Evolutionary conservation across 2,888 invertebrate species (phyloP).

Genomic region (Eupithecia centaureata): DNA sequence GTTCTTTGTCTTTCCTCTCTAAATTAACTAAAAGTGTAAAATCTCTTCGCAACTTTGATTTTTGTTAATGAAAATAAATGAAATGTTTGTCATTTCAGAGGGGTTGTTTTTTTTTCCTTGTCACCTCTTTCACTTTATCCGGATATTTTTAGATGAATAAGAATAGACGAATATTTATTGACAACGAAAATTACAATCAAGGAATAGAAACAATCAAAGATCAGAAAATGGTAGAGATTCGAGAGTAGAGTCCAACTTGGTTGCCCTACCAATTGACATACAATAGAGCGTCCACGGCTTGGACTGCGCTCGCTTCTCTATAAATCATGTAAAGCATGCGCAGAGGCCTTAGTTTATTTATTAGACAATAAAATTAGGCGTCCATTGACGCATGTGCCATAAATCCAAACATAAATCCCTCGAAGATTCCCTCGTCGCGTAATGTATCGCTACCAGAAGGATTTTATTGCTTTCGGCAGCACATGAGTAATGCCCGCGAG

Average conservation of each 20-base stretch:
- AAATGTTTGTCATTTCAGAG: not conserved
- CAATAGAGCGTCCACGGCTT: too few relatives aligned
- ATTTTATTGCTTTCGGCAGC: slow-evolving; percentile 34
- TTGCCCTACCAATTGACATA: too few relatives aligned
- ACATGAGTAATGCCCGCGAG: slow-evolving; percentile 50
- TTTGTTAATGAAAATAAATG: slow-evolving; percentile 7
- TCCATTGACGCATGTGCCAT: slow-evolving; percentile 44
- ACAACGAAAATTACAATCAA: too few relatives aligned
- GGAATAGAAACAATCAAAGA: too few relatives aligned
- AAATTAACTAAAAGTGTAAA: slow-evolving; percentile 3
- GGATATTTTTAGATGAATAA: too few relatives aligned
- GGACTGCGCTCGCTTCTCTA: not conserved
- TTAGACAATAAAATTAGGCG: slow-evolving; percentile 26
- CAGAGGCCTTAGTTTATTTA: not conserved
- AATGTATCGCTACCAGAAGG: slow-evolving; percentile 37
- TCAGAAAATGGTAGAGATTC: too few relatives aligned
- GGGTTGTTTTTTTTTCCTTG: not conserved
- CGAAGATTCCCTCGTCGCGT: slow-evolving; percentile 30
- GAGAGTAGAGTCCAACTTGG: too few relatives aligned
- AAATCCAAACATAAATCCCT: slow-evolving; percentile 35
- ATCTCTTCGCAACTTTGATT: slow-evolving; percentile 1
- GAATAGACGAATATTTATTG: too few relatives aligned
- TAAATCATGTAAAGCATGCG: not conserved
- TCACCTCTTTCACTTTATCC: not conserved
- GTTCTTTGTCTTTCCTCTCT: not conserved